Evolutionary conservation across 1,140 invertebrate species (phyloP).

Genomic region (Cherax destructor): DNA sequence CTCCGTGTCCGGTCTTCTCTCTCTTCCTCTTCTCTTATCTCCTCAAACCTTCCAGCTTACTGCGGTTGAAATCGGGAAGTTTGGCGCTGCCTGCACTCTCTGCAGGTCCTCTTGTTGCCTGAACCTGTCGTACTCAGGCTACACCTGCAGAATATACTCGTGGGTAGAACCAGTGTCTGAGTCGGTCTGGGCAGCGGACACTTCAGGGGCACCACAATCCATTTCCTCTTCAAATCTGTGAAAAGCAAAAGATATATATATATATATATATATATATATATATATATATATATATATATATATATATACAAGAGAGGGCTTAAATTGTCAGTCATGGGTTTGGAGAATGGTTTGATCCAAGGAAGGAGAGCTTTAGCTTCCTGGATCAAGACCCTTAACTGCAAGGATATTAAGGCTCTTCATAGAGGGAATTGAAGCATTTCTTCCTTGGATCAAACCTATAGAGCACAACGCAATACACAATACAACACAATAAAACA

Average conservation of each 20-base stretch:
- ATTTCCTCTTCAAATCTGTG: slow-evolving; percentile 33
- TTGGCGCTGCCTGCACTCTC: no score
- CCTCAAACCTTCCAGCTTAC: no score
- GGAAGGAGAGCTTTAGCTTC: neutral
- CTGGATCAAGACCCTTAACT: neutral
- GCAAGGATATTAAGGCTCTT: no score
- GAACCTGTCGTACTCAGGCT: neutral
- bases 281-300: neutral
- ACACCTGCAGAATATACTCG: slow-evolving; percentile 37
- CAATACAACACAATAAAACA: no score
- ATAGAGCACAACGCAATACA: no score
- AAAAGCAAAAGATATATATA: neutral
- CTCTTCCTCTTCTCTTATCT: no score
- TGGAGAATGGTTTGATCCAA: neutral
- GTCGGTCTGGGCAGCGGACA: slow-evolving; percentile 8
- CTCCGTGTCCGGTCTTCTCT: no score
- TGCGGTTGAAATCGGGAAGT: no score
- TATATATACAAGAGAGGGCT: neutral
- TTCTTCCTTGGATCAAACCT: no score
- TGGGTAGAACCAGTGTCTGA: slow-evolving; percentile 31
- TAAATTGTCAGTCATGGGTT: neutral
- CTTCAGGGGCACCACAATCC: neutral
- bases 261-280: neutral
- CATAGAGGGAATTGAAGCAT: no score
- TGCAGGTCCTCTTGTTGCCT: no score